Evolutionary conservation across 2,888 invertebrate genomes (phyloP).

Genomic region (Opisthograptis luteolata): DNA sequence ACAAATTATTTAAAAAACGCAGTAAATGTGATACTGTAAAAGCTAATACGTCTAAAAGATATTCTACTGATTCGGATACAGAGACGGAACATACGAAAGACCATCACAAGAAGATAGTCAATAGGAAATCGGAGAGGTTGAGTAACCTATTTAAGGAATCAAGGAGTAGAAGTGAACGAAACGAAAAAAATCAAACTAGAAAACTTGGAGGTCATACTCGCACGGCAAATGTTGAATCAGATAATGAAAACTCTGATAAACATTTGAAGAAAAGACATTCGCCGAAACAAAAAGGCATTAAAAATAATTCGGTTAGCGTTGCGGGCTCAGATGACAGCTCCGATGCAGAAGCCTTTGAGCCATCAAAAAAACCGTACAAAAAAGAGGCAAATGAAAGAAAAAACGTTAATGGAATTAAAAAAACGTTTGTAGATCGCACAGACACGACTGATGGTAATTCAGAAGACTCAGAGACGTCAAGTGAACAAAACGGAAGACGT

Average conservation of each 20-base stretch:
- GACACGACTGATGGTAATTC: too few species aligned
- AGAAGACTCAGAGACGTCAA: too few species aligned
- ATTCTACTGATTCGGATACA: not conserved
- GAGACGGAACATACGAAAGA: not conserved
- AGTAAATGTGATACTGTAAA: not conserved
- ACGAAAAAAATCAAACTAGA: not conserved
- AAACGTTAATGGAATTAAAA: too few species aligned
- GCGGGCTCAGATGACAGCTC: too few species aligned
- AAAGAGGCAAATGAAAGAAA: too few species aligned
- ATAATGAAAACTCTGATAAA: not conserved
- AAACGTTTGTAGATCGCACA: too few species aligned
- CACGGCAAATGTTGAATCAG: not conserved
- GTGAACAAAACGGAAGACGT: too few species aligned
- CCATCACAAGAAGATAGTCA: too few species aligned
- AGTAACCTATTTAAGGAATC: not conserved
- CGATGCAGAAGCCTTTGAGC: too few species aligned
- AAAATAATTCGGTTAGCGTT: too few species aligned
- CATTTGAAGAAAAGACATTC: not conserved
- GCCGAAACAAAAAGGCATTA: too few species aligned
- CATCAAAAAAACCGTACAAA: too few species aligned
- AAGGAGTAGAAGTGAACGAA: not conserved
- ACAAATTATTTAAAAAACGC: not conserved
- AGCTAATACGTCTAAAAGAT: not conserved
- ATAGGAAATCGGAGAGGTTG: not conserved
- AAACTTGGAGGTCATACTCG: not conserved